Evolutionary conservation across 2,888 invertebrate species (phyloP).

Genomic region (Cyrtodaria siliqua): DNA sequence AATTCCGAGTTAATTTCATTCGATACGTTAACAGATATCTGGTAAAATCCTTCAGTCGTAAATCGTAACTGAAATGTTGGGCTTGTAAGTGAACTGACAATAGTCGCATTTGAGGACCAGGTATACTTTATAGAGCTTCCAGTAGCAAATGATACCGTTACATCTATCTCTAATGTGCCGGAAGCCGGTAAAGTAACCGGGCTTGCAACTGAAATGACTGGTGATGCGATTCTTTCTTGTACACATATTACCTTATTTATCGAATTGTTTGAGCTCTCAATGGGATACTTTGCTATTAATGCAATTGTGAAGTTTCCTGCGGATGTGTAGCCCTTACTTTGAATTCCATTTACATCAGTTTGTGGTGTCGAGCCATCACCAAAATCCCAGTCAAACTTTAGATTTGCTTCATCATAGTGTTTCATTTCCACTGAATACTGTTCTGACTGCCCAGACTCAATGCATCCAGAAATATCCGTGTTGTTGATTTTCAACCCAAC

Average conservation of each 20-base stretch:
- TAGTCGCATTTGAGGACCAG: conserved; percentile 57
- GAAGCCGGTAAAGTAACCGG: conserved; percentile 44
- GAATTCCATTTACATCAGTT: neutral
- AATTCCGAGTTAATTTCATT: conserved; percentile 62
- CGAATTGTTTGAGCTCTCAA: conserved; percentile 30
- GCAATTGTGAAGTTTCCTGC: conserved; percentile 61
- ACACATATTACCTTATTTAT: conserved; percentile 52
- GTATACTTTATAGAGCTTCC: conserved; percentile 46
- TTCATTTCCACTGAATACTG: conserved; percentile 43
- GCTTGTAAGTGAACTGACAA: conserved; percentile 14
- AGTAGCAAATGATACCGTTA: conserved; percentile 31
- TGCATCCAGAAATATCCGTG: conserved; percentile 31
- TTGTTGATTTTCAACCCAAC: conserved; percentile 39
- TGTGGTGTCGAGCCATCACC: conserved; percentile 35
- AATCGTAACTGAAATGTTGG: conserved; percentile 21
- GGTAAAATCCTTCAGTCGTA: conserved; percentile 44
- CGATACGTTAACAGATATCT: conserved; percentile 53
- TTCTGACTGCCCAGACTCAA: conserved; percentile 25
- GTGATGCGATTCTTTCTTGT: conserved; percentile 51
- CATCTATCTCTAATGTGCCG: too few relatives aligned
- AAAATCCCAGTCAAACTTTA: conserved; percentile 59
- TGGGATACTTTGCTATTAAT: conserved; percentile 48
- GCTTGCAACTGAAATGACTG: conserved; percentile 32
- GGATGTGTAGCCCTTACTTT: conserved; percentile 42
- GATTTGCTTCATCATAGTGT: conserved; percentile 40